Base-by-base conservation (phyloP, 2,888 invertebrate species). In the Rhagonycha fulva region DNA sequence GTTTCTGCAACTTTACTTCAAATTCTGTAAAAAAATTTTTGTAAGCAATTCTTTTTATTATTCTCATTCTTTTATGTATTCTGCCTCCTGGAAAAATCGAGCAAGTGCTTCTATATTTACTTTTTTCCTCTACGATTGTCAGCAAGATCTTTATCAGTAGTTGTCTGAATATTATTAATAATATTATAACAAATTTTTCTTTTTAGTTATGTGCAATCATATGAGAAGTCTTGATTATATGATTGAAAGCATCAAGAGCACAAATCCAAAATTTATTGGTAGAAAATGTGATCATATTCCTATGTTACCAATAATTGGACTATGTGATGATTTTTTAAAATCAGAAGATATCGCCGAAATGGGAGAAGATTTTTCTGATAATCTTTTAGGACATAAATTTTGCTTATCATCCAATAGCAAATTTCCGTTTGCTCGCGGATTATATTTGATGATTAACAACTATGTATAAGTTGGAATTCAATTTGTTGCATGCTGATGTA, bases 201-300 rank as follows among this genome's bases (percentile, higher is more conserved):
- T n/a, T 19, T 60, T 26, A 28, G 12, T 62, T 73, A 28, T 14
- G 9, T 73, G 73, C 32, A 28, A 62, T 68, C 73, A 73, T 30
- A 14, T 73, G 0, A 68, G 73, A 30, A 60, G 68, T 28, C n/a
- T 62, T n/a, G 30, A 61, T 32, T 73, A 30, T 11, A 68, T 73
- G 68, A 61, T 68, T 19, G 73, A 73, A 61, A 73, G 73, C 23
- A 68, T 73, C 9, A 62, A 68, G 5, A 26, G 62, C 60, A 24
- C 60, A 0, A 14, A 62, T 9, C 14, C 62, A 62, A 14, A 70
- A 47, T 71, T 71, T 14, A 28, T 26, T 19, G 62, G 62, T 14
- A 62, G 9, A 62, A 62, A 62, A 9, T 62, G 62, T 9, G 14
- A 9, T 19, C 9, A 62, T 19, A 7, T 14, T 12, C 62, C 62